Evolutionary conservation across 2,113 vertebrate genomes (phyloP), one percentile per base, ranked within the genome.

Genomic region (Sardina pilchardus): DNA sequence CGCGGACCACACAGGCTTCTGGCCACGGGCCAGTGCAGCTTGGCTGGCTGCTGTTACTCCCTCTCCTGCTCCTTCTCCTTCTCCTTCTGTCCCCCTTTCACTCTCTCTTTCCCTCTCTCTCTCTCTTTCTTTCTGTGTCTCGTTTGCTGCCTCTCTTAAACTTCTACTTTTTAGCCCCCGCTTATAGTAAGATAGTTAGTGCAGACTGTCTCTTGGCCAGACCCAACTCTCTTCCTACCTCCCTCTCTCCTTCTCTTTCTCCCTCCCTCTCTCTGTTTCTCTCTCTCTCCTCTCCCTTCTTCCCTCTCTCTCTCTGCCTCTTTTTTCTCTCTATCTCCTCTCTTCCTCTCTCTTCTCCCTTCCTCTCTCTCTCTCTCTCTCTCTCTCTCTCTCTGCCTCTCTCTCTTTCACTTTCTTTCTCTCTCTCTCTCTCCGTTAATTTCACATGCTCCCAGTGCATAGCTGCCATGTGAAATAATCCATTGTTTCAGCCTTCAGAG

Each of bases 381-480:
- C 26, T 78, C 26, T 56, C 45, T 19, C 45, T 21, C 43, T 44
- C 19, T 45, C 42, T 34, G 45, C 1, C n/a, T 26, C 6, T 24
- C n/a, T 14, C n/a, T 14, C 59, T 30, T 8, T 10, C 59, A 9
- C 59, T 63, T 24, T 63, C 59, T 26, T 24, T 63, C 59, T 63
- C 59, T 63, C 81, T 82, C 78, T 84, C 84, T 82, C 81, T 87
- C 26, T 34, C 88, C 88, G 48, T 85, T 89, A 89, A 89, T 89
- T 90, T 87, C 81, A 59, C 81, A 67, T 67, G 85, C 85, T 89
- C 78, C 87, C 50, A 56, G 71, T 63, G 78, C 85, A 19, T 87
- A 85, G 82, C 91, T 86, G 91, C 92, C 92, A 93, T 90, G 90
- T 94, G 89, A 94, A 94, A 94, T 94, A 91, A 93, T 94, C 93